Evolutionary conservation across 2,888 invertebrate genomes (phyloP).

Genomic region (Cosmorhoe ocellata): DNA sequence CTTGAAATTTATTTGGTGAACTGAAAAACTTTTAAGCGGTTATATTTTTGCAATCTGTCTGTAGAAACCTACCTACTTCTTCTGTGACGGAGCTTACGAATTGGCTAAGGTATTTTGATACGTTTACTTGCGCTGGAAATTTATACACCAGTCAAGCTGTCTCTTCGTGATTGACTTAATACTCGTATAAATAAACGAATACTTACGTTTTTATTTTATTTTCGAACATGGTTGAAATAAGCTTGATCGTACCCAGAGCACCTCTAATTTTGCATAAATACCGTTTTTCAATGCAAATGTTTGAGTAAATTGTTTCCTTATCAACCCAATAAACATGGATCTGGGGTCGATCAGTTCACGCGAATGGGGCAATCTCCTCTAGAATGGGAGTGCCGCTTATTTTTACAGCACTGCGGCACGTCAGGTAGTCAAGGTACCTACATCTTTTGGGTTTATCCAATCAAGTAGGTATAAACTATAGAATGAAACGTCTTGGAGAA

Average conservation of each 20-base stretch:
- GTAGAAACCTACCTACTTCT: not conserved
- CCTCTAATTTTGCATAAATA: not conserved
- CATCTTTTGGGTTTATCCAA: not conserved
- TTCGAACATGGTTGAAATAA: conserved; percentile 3
- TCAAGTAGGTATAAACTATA: not conserved
- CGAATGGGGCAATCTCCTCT: conserved; percentile 52
- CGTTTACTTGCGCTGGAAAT: conserved; percentile 39
- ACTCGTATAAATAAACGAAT: conserved; percentile 35
- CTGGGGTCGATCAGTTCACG: conserved; percentile 68
- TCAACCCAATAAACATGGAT: conserved; percentile 67
- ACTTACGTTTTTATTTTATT: conserved; percentile 8
- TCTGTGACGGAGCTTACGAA: conserved; percentile 41
- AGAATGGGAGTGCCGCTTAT: conserved; percentile 53
- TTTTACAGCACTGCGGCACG: conserved; percentile 63
- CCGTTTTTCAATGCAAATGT: conserved; percentile 14
- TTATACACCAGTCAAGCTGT: conserved; percentile 48
- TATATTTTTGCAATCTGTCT: no score
- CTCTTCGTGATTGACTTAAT: conserved; percentile 47
- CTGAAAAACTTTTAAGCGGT: no score
- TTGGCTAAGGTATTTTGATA: conserved; percentile 34
- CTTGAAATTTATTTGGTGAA: no score
- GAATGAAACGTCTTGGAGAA: not conserved
- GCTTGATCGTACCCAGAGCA: not conserved
- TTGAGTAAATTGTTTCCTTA: conserved; percentile 64
- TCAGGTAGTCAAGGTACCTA: conserved; percentile 1